Conservation (phyloP, 2,113 vertebrate genomes). For the Trematocara macrostoma region DNA sequence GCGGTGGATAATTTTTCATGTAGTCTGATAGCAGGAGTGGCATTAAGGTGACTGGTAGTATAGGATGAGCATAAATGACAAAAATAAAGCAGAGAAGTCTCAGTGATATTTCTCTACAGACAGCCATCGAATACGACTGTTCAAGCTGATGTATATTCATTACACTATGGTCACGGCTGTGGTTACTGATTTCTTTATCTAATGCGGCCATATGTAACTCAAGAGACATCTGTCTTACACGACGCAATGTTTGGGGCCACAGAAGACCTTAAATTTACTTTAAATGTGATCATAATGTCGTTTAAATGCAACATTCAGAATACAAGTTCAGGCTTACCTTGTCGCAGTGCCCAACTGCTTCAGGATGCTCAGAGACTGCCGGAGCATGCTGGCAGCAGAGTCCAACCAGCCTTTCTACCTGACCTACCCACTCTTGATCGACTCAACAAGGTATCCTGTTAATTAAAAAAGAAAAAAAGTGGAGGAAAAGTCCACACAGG, state of each 20-base stretch:
- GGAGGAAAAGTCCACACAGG: background rate
- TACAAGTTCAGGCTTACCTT: slow-evolving; percentile 28
- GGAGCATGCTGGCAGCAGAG: slow-evolving; percentile 63
- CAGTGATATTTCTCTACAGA: background rate
- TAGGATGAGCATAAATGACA: background rate
- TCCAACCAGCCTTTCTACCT: background rate
- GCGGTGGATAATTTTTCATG: background rate
- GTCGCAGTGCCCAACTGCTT: slow-evolving; percentile 62
- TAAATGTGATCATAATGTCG: background rate
- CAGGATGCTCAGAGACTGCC: slow-evolving; percentile 71
- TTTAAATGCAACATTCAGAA: background rate
- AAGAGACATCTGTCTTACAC: background rate
- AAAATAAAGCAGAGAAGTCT: background rate
- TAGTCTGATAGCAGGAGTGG: background rate
- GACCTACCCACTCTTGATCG: background rate
- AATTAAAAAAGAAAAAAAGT: background rate
- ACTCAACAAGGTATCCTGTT: background rate
- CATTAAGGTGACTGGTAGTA: background rate
- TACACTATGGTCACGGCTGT: background rate
- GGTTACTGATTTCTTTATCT: background rate
- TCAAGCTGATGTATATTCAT: background rate
- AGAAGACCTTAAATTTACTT: background rate
- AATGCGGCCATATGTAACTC: background rate
- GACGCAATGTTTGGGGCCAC: background rate
- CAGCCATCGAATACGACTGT: background rate